Evolutionary conservation across 2,888 invertebrate species (phyloP).

Genomic region (Tanypteryx hageni): DNA sequence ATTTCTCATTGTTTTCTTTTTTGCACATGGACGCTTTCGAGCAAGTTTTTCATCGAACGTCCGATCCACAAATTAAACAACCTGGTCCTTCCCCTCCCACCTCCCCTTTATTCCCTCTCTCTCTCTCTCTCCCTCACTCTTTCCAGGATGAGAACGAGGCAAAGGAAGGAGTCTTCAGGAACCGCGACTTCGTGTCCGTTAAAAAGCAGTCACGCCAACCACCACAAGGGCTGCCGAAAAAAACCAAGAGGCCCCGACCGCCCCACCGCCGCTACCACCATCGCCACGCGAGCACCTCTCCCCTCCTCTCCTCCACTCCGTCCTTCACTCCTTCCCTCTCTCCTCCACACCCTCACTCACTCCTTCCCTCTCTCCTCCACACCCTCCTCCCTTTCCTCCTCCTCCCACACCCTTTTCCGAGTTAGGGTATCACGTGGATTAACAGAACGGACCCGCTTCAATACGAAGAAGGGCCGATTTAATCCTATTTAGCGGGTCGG

Average conservation of each 20-base stretch:
- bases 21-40: background rate
- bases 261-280: background rate
- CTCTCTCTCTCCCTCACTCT: background rate
- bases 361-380: background rate
- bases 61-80: constrained; percentile 22
- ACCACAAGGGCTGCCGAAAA: constrained; percentile 48
- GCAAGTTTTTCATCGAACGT: background rate
- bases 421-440: constrained; percentile 33
- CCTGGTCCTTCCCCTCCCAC: background rate
- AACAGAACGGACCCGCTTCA: constrained; percentile 26
- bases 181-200: constrained; percentile 30
- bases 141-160: background rate
- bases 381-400: background rate
- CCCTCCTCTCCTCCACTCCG: background rate
- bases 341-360: background rate
- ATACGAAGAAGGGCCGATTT: constrained; percentile 31
- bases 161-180: background rate
- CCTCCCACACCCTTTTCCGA: background rate
- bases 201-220: constrained; percentile 46
- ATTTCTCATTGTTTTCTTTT: background rate
- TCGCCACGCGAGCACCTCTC: background rate
- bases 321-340: background rate
- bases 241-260: background rate
- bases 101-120: background rate
- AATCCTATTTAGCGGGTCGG: constrained; percentile 57